Evolutionary conservation across 2,113 vertebrate species (phyloP).

Genomic region (Osmerus mordax): DNA sequence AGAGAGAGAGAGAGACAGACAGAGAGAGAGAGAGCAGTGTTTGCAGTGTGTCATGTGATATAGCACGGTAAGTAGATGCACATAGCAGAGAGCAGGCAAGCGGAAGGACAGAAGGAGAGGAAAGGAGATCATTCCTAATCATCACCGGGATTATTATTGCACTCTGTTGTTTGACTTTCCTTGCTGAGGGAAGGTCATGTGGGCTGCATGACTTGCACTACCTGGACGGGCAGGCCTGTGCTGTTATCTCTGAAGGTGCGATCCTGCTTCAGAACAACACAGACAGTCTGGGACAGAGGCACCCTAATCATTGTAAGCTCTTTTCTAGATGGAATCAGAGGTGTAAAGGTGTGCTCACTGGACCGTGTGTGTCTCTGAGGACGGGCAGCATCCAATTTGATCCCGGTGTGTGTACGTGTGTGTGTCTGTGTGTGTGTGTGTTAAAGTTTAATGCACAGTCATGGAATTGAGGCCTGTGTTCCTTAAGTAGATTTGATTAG

Average conservation of each 20-base stretch:
- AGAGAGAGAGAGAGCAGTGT: constrained; percentile 7
- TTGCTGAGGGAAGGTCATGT: too few species aligned
- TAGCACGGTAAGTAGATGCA: constrained; percentile 15
- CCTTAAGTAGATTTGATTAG: background rate
- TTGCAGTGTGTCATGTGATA: constrained; percentile 33
- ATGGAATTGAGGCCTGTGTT: constrained; percentile 12
- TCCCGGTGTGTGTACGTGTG: constrained; percentile 33
- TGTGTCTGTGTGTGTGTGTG: constrained; percentile 23
- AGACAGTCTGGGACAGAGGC: constrained; percentile 24
- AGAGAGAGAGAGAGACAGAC: constrained; percentile 14
- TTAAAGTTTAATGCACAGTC: constrained; percentile 43
- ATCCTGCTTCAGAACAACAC: constrained; percentile 34
- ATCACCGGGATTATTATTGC: too few species aligned
- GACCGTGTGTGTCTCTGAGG: background rate
- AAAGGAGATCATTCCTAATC: background rate
- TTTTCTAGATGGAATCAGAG: constrained; percentile 24
- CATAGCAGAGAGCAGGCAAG: constrained; percentile 15
- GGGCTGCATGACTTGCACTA: too few species aligned
- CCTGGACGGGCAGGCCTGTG: too few species aligned
- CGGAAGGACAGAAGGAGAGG: constrained; percentile 3
- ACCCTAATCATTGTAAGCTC: constrained; percentile 1
- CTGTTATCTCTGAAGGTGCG: constrained; percentile 3
- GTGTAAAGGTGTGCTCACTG: background rate
- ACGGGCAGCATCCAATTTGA: constrained; percentile 24
- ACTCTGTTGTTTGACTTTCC: too few species aligned